These are phyloP conservation scores for Oreochromis aureus DNA, from an alignment of 2,113 vertebrate genomes.

Conservation along the genomic window DNA sequence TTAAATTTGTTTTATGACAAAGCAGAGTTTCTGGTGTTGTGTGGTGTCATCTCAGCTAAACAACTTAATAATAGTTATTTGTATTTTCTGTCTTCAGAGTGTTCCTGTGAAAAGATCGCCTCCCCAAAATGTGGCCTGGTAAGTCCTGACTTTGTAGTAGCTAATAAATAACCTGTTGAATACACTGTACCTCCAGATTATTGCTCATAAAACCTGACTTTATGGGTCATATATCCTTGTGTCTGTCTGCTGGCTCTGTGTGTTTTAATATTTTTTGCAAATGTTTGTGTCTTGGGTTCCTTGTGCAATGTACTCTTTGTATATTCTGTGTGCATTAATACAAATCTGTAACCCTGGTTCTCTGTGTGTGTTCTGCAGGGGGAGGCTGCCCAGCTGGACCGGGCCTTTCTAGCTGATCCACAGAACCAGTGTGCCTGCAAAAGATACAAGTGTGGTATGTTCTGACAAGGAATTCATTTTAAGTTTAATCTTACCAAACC, in stretches of 20 bases:
- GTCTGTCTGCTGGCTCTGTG: not conserved
- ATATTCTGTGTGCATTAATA: not conserved
- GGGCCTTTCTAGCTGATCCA: slow-evolving; percentile 74
- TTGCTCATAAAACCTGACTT: not conserved
- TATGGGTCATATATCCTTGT: not conserved
- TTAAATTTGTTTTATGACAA: not conserved
- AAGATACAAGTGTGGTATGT: slow-evolving; percentile 88
- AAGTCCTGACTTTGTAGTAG: slow-evolving; percentile 34
- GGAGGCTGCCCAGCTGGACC: slow-evolving; percentile 83
- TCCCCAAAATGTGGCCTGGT: slow-evolving; percentile 87
- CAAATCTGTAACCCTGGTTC: not conserved
- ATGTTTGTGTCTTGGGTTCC: not conserved
- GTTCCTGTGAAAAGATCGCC: slow-evolving; percentile 82
- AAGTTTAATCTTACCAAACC: not conserved
- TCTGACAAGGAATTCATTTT: slow-evolving; percentile 61
- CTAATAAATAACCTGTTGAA: not conserved
- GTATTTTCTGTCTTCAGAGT: slow-evolving; percentile 75
- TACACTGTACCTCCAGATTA: not conserved
- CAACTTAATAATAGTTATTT: not conserved
- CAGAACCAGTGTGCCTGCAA: slow-evolving; percentile 86
- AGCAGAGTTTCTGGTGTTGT: not conserved
- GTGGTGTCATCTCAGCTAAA: not conserved
- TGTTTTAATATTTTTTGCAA: not conserved
- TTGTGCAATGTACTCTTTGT: not conserved
- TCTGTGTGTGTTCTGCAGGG: slow-evolving; percentile 71